Base-by-base conservation (phyloP, 2,888 invertebrate species). In the Ormia ochracea region DNA sequence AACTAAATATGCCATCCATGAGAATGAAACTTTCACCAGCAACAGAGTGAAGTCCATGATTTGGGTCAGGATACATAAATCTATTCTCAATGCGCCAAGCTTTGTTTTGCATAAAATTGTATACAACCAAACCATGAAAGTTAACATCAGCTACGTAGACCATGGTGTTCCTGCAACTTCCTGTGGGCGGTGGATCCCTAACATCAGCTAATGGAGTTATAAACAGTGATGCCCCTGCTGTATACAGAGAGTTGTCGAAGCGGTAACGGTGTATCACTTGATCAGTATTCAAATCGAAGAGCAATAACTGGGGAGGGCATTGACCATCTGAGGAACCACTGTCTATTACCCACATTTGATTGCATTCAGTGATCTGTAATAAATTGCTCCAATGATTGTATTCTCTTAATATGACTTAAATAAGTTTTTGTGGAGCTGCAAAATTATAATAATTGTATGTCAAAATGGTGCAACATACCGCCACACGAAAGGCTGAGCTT, bases 291-390 rank as follows among this genome's bases (percentile, higher is more conserved):
- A 96, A 88, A 86, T 95, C 93, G 85, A 95, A 96, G 0, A 94
- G 92, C 3, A 95, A 87, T 5, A 96, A 88, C 86, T 96, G 94
- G 0, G 96, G 94, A 0, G 92, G 92, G 84, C 96, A 96, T 12
- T 90, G 85, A 82, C 92, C 91, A 81, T 0, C 91, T 91, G 0
- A 21, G 94, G 90, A 75, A 91, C 90, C 90, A 0, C 92, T 92
- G 84, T 94, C 94, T 17, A 94, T 84, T 0, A 94, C 91, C 94
- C 94, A 94, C 79, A 94, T 86, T 78, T 93, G 90, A 21, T 91
- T 91, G 84, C 93, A 93, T 81, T 91, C 90, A 82, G 93, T 93
- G 61, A 94, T 90, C 93, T 94, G 43, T 1, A 78, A 48, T 12
- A 9, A 33, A 36, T 31, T 31, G n/a, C n/a, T n/a, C n/a, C n/a